These are phyloP conservation scores for Drosophila rubida DNA, from an alignment of 2,888 invertebrate genomes.

Conservation along the genomic window DNA sequence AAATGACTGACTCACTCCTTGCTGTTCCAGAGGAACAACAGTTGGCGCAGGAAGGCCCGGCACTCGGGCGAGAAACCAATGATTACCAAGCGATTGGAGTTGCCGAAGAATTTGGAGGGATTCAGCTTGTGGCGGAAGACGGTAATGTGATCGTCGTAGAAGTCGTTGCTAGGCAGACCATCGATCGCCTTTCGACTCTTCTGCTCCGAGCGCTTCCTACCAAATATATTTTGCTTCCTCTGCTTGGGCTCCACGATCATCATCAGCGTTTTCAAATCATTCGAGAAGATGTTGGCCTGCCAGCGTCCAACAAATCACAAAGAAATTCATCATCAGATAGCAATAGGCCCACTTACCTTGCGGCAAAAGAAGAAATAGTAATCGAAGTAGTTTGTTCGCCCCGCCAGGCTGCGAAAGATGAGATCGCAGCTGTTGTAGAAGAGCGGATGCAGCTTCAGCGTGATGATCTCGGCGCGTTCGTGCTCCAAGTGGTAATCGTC, in stretches of 20 bases:
- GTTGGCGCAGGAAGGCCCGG: conserved; percentile 76
- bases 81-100: conserved; percentile 61
- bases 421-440: conserved; percentile 66
- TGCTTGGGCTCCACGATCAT: conserved; percentile 71
- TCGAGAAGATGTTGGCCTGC: conserved; percentile 47
- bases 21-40: conserved; percentile 75
- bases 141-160: conserved; percentile 44
- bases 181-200: neutral
- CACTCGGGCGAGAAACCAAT: conserved; percentile 72
- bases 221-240: conserved; percentile 44
- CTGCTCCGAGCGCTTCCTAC: neutral
- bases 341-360: neutral
- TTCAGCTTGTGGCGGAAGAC: conserved; percentile 64
- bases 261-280: conserved; percentile 73
- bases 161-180: conserved; percentile 38
- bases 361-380: conserved; percentile 61
- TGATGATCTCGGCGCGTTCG: conserved; percentile 65
- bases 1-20: conserved; percentile 53
- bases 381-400: conserved; percentile 63
- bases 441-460: conserved; percentile 75
- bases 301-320: neutral
- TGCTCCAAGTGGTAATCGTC: conserved; percentile 41
- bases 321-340: neutral
- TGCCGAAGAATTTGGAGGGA: conserved; percentile 61
- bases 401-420: conserved; percentile 71